Base-by-base conservation (phyloP, 1,140 invertebrate genomes). In the Polypedilum pembai region DNA sequence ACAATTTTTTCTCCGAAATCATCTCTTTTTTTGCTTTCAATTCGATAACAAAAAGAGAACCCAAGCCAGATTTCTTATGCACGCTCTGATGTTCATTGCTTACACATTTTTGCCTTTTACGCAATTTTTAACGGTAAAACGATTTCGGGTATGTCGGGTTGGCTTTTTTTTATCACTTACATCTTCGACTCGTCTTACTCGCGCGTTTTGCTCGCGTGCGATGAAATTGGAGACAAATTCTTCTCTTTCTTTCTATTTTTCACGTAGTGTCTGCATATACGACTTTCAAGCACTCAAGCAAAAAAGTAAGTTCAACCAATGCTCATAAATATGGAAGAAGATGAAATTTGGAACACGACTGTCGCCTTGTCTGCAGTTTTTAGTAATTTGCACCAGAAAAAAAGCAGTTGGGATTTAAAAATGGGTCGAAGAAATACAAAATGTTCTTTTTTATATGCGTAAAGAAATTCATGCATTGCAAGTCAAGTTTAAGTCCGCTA, bases 61-160 rank as follows among this genome's bases (percentile, higher is more conserved):
- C 45, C 45, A 56, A 56, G n/a, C 45, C 45, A 56, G 45, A 56
- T 56, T 56, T 56, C 45, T 56, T 56, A 56, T 56, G 3, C n/a
- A 56, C n/a, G 45, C 45, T 56, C n/a, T n/a, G n/a, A 12, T 56
- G 12, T 56, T 56, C 45, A 15, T 56, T n/a, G 45, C 45, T 56
- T 56, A 56, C 45, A 56, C 45, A 56, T 15, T 56, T 56, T 56
- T 56, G 45, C 45, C 45, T 56, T 56, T 56, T 56, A 56, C 45
- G 45, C 45, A 56, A 56, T 56, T 56, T 56, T 56, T 56, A 56
- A 56, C 45, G 45, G 45, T 56, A 56, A 56, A 56, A 56, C n/a
- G 45, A 56, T 56, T 56, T 56, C n/a, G 45, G 45, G 45, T 56
- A 56, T 56, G 45, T n/a, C n/a, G 45, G n/a, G 4, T 56, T 33